These are phyloP conservation scores for Acrobasis repandana DNA, from an alignment of 2,888 invertebrate species.

Conservation along the genomic window DNA sequence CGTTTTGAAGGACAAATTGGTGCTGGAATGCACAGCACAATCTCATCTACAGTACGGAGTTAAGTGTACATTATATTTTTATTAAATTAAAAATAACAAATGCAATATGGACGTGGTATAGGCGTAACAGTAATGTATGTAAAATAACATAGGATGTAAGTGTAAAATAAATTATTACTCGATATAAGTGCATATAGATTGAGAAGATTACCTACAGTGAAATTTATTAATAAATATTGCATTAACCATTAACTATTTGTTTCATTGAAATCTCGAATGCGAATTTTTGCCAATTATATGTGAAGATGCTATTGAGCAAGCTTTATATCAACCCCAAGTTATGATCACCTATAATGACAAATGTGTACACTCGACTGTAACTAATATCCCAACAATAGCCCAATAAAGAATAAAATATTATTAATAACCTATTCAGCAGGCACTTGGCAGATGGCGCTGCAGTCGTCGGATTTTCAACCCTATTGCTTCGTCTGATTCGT, in stretches of 20 bases:
- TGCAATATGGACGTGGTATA: conserved; percentile 73
- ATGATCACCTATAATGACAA: conserved; percentile 53
- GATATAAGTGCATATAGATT: conserved; percentile 76
- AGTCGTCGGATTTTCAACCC: conserved; percentile 35
- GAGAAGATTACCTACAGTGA: conserved; percentile 74
- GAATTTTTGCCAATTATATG: conserved; percentile 17
- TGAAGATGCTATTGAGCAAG: conserved; percentile 20
- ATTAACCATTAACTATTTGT: conserved; percentile 66
- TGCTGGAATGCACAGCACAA: conserved; percentile 53
- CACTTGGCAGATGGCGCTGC: conserved; percentile 43
- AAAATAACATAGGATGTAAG: conserved; percentile 64
- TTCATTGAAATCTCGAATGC: conserved; percentile 34
- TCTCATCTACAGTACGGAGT: conserved; percentile 35
- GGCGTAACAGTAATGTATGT: conserved; percentile 61
- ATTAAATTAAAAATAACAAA: conserved; percentile 52
- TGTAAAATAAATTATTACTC: conserved; percentile 81
- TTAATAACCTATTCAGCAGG: conserved; percentile 43
- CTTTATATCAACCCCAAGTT: conserved; percentile 37
- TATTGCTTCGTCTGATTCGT: conserved; percentile 45
- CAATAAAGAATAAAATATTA: conserved; percentile 60
- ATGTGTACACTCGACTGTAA: conserved; percentile 54
- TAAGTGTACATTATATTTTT: conserved; percentile 60
- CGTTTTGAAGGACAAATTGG: conserved; percentile 33
- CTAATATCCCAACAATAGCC: conserved; percentile 56
- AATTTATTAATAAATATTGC: conserved; percentile 81